Evolutionary conservation across 53 echinoderm and acorn worm genomes (phyloP), one percentile per base, ranked within the genome.

Genomic region (Astropecten irregularis): DNA sequence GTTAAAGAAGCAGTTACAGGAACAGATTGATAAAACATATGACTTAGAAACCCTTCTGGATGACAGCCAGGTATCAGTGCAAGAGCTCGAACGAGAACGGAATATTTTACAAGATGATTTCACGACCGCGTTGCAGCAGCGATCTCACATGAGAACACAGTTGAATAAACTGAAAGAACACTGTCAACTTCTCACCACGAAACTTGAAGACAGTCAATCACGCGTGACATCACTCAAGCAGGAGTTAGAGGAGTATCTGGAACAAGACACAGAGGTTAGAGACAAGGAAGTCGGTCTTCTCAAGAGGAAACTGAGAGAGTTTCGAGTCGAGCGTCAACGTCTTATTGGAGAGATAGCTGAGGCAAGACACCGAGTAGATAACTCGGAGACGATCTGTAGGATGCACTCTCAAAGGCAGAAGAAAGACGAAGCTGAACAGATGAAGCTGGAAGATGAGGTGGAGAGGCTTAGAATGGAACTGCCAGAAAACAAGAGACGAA

Each of bases 61-160:
- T 28, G 79, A 79, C 6, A 61, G 44, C 47, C 61, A 28, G 27
- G 29, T 31, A 16, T 44, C 39, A n/a, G 42, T 79, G 0, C 9
- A 61, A 2, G 63, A 63, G 27, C 37, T 63, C 19, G 79, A 62
- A 33, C 79, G 32, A 47, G 79, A 79, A 15, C 60, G 79, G 18
- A 32, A 79, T 30, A 62, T 79, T 30, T 31, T 79, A 62, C 79
- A 62, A 30, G 63, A 63, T 4, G 79, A 79, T 48, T 60, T 79
- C 8, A 79, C 62, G 4, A 37, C n/a, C 16, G 62, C 49, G 46
- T 44, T 79, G 22, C 61, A 79, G 49, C 32, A 40, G 47, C 60
- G 35, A 29, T 47, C 48, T 19, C 61, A 61, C 30, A 32, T 79
- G 20, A 60, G 56, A 79, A 33, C 61, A 16, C 47, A 62, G 44